These are phyloP conservation scores for Toxotes jaculatrix DNA, from an alignment of 2,113 vertebrate species.

Conservation along the genomic window DNA sequence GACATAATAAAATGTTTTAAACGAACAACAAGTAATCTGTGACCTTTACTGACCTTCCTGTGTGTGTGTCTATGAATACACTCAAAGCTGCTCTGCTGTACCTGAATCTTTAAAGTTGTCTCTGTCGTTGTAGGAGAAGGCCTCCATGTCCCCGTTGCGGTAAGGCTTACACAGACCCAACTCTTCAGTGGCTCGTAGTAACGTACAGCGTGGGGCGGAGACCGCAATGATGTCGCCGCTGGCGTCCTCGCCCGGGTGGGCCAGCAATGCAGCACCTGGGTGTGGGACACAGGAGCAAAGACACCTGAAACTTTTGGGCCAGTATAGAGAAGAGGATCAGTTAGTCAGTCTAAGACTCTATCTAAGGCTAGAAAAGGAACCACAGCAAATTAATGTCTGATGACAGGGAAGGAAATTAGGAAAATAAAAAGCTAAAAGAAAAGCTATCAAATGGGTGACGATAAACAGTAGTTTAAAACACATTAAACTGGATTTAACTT, in stretches of 20 bases:
- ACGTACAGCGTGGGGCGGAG: constrained; percentile 83
- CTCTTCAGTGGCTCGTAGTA: constrained; percentile 81
- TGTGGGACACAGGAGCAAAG: not conserved
- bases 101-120: constrained; percentile 82
- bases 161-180: constrained; percentile 84
- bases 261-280: constrained; percentile 82
- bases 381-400: no score
- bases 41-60: no score
- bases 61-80: not conserved
- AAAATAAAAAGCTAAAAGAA: no score
- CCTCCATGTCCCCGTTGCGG: constrained; percentile 76
- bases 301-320: not conserved
- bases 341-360: no score
- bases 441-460: no score
- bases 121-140: constrained; percentile 82
- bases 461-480: no score
- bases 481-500: no score
- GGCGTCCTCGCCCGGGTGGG: constrained; percentile 85
- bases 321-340: not conserved
- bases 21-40: no score
- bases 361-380: no score
- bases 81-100: constrained; percentile 40
- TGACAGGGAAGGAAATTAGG: no score
- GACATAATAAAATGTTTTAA: no score
- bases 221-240: constrained; percentile 82